Evolutionary conservation across 1,140 invertebrate genomes (phyloP), one percentile per base, ranked within the genome.

Genomic region (Pseudomyrmex pallidus): DNA sequence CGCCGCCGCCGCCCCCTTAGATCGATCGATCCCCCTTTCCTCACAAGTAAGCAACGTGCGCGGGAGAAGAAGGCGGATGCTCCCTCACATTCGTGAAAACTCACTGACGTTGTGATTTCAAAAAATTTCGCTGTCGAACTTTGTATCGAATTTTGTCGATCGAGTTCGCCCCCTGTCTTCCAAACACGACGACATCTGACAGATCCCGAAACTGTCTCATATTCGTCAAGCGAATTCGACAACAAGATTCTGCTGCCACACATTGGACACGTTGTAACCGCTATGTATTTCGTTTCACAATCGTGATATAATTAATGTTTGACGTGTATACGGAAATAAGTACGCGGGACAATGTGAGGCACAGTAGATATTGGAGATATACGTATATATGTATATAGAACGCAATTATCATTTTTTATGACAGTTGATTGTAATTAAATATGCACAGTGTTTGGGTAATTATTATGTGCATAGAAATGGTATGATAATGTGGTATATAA

Each of bases 11-110:
- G 74, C 66, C 57, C 63, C 77, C 13, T 10, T 77, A 64, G 82
- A 86, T 89, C 88, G 90, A 92, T 92, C 89, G 86, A 89, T 91
- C 73, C 20, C 62, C 62, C 83, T 35, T 35, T 44, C 48, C 59
- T n/a, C 25, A 35, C 44, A 50, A 61, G 76, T 59, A 50, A 67
- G 74, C 17, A 76, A 76, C 48, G 17, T 70, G 25, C 25, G n/a
- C 35, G 46, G 48, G 10, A 35, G 25, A 82, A n/a, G 46, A 35
- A 25, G 44, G 44, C 48, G 80, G 56, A 78, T 15, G 54, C 44
- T 57, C 35, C 13, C 48, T 10, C 20, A 13, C 56, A 74, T 22
- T 80, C 52, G 17, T 66, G 57, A 64, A 70, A 84, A 66, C 68
- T 54, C 67, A 70, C 64, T 44, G 56, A 74, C 57, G 72, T 74